Evolutionary conservation across 1,140 invertebrate genomes (phyloP), one percentile per base, ranked within the genome.

Genomic region (Platyura marginata): DNA sequence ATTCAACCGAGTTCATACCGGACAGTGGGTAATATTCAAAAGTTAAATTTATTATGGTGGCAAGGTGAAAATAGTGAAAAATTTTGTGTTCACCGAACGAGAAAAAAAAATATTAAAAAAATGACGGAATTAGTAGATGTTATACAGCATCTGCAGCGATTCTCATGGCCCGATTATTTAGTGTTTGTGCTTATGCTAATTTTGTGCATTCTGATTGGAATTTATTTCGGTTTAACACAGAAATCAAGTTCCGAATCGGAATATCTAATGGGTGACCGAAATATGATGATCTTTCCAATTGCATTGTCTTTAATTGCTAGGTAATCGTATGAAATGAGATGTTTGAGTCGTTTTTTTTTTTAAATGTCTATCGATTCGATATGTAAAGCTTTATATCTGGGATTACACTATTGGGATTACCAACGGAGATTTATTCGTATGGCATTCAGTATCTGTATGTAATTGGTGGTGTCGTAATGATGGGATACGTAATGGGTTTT

Each of bases 401-500:
- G 13, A 90, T 93, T 40, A 85, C 86, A 1, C 63, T 94, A n/a
- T 66, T 94, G 2, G 89, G 89, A 4, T 68, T 87, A 1, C 89
- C 90, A 1, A 82, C 87, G 0, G 90, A 95, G 65, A 83, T 93
- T 55, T 94, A 94, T 51, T 75, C 79, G 2, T 87, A 84, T 53
- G 88, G 87, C 0, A 84, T 80, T 0, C 80, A 88, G 52, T 86
- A 84, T 51, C 57, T 75, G 1, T 77, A 72, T 47, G 71, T 80
- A 8, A 57, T 70, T 1, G 53, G 70, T 16, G 73, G 72, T 2
- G 70, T 80, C 22, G 56, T 81, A 4, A 50, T 80, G 6, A 77
- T 79, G 56, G 74, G 74, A 18, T 52, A 81, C 8, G 60, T 77
- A 0, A 76, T 86, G 63, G 72, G 74, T 0, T 68, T 72, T 43